Evolutionary conservation across 2,113 vertebrate genomes (phyloP).

Genomic region (Corythaixoides concolor): DNA sequence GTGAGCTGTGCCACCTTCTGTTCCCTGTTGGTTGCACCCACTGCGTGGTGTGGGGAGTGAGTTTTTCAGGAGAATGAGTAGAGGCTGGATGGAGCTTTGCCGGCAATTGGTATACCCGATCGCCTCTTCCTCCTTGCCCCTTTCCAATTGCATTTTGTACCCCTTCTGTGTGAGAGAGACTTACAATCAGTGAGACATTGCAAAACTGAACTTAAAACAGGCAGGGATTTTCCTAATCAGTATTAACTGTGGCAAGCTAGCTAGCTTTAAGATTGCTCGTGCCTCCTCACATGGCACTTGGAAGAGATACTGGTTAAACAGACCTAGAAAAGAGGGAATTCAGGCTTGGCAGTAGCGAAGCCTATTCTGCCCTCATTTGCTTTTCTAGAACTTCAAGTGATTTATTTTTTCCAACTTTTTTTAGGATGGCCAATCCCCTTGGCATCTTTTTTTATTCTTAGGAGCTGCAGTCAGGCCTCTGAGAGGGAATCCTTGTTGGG

Average conservation of each 20-base stretch:
- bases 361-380: background rate
- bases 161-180: background rate
- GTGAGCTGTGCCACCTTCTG: background rate
- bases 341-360: background rate
- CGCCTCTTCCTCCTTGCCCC: background rate
- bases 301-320: background rate
- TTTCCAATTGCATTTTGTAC: background rate
- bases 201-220: background rate
- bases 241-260: background rate
- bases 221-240: background rate
- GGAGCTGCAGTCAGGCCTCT: background rate
- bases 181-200: background rate
- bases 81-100: background rate
- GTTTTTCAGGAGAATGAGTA: background rate
- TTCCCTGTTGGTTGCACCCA: background rate
- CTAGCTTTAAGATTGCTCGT: background rate
- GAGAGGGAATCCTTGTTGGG: background rate
- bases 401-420: background rate
- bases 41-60: accelerated
- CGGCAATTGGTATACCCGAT: background rate
- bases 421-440: background rate
- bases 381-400: background rate
- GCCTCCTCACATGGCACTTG: background rate
- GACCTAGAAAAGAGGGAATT: background rate
- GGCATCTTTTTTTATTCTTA: background rate